Conservation (phyloP, 2,113 vertebrate genomes). For the Nothoprocta pentlandii region DNA sequence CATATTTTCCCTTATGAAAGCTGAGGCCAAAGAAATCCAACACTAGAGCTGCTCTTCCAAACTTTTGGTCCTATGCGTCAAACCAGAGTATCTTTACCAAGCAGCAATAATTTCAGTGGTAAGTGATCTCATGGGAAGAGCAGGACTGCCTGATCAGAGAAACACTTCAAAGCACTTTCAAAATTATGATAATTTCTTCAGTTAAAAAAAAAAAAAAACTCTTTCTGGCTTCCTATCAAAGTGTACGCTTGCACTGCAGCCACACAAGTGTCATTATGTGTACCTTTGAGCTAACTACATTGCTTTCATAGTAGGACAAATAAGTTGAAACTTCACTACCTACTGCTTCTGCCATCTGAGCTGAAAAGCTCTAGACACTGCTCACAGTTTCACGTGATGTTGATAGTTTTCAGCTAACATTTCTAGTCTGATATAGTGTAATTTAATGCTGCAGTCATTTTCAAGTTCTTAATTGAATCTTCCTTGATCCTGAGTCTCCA, state of each 20-base stretch:
- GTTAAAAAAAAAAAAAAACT: neutral
- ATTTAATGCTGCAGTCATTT: neutral
- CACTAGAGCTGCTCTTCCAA: neutral
- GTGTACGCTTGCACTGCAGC: constrained; percentile 6
- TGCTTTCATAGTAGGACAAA: constrained; percentile 20
- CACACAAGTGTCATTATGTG: constrained; percentile 33
- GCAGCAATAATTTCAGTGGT: constrained; percentile 15
- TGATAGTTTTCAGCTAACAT: neutral
- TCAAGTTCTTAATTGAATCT: neutral
- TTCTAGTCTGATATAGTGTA: neutral
- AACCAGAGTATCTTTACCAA: neutral
- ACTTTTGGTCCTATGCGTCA: neutral
- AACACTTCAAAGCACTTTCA: constrained; percentile 62
- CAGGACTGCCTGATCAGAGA: constrained; percentile 17
- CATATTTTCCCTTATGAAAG: neutral
- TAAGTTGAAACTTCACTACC: neutral
- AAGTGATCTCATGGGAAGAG: constrained; percentile 38
- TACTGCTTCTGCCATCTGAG: neutral
- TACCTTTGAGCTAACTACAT: constrained; percentile 44
- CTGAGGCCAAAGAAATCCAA: neutral
- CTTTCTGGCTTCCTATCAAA: constrained; percentile 57
- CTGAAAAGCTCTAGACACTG: neutral
- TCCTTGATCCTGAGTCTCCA: neutral
- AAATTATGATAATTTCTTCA: constrained; percentile 65
- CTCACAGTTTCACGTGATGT: neutral